phyloP scores from a whole-genome alignment of 2,888 invertebrate genomes.

The Zaprionus obscuricornis region DNA sequence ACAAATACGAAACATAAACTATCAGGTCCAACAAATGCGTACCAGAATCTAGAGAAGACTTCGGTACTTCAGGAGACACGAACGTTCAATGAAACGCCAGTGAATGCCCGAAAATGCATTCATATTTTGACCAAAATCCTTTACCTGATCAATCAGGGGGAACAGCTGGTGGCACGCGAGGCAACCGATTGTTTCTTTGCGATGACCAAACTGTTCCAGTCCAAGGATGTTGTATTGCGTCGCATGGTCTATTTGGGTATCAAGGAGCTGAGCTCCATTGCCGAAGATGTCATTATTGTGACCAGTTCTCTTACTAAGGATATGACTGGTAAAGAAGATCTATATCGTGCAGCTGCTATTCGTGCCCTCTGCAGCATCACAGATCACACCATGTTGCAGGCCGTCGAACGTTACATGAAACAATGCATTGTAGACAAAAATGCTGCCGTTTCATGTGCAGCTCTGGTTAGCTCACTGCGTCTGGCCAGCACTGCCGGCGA shows the following conservation, averaged over 20 bases:
- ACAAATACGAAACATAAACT: slow-evolving; percentile 33
- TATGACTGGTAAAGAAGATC: slow-evolving; percentile 97
- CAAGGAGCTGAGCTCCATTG: slow-evolving; percentile 95
- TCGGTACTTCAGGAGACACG: slow-evolving; percentile 98
- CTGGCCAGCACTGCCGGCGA: slow-evolving; percentile 91
- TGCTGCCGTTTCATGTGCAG: slow-evolving; percentile 97
- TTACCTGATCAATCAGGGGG: slow-evolving; percentile 98
- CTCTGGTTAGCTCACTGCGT: slow-evolving; percentile 95
- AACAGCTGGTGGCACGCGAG: slow-evolving; percentile 95
- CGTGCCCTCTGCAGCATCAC: slow-evolving; percentile 98
- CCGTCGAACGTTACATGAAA: slow-evolving; percentile 99
- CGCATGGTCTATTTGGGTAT: slow-evolving; percentile 98
- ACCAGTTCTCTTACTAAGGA: slow-evolving; percentile 98
- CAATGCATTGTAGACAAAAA: slow-evolving; percentile 99
- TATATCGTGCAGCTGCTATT: slow-evolving; percentile 97
- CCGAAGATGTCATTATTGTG: slow-evolving; percentile 99
- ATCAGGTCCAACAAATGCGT: slow-evolving; percentile 91
- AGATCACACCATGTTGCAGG: slow-evolving; percentile 96
- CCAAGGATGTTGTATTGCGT: slow-evolving; percentile 96
- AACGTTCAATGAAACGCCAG: slow-evolving; percentile 98
- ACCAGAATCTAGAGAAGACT: slow-evolving; percentile 97
- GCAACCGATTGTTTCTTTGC: slow-evolving; percentile 99
- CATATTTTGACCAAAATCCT: slow-evolving; percentile 98
- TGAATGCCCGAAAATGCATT: slow-evolving; percentile 98
- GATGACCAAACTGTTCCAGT: slow-evolving; percentile 99